Conservation (phyloP, 2,797 vertebrate genomes). For the Amniataba percoides region DNA sequence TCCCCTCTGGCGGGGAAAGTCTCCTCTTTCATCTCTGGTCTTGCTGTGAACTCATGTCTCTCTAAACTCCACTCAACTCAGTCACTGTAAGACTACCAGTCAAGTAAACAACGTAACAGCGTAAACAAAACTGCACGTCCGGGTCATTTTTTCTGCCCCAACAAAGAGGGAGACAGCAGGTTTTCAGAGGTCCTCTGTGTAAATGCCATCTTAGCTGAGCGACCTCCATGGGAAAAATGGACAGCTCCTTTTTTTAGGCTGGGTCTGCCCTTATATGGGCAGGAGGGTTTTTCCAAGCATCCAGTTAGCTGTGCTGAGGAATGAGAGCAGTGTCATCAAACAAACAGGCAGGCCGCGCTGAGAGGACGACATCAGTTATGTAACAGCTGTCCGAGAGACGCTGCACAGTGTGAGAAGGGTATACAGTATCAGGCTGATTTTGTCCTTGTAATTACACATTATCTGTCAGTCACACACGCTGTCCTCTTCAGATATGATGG, state of each 20-base stretch:
- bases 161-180: not conserved
- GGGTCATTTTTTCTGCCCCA: not conserved
- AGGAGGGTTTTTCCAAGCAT: conserved; percentile 4
- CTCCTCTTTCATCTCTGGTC: not conserved
- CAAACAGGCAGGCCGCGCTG: conserved; percentile 7
- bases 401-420: conserved; percentile 6
- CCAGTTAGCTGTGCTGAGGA: conserved; percentile 9
- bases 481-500: conserved; percentile 5
- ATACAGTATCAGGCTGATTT: conserved; percentile 16
- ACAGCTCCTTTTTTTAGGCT: conserved; percentile 19
- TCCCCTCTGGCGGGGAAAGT: not conserved
- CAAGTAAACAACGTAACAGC: too few relatives aligned
- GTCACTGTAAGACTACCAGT: not conserved
- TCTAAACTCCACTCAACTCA: not conserved
- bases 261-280: conserved; percentile 44
- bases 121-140: not conserved
- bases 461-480: conserved; percentile 36
- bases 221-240: conserved; percentile 46
- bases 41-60: not conserved
- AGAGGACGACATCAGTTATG: conserved; percentile 65
- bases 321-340: conserved; percentile 35
- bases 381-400: conserved; percentile 41
- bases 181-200: not conserved
- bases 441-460: conserved; percentile 17
- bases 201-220: conserved; percentile 35